phyloP scores from a whole-genome alignment of 2,113 vertebrate species.

The Rhabdomys dilectus region DNA sequence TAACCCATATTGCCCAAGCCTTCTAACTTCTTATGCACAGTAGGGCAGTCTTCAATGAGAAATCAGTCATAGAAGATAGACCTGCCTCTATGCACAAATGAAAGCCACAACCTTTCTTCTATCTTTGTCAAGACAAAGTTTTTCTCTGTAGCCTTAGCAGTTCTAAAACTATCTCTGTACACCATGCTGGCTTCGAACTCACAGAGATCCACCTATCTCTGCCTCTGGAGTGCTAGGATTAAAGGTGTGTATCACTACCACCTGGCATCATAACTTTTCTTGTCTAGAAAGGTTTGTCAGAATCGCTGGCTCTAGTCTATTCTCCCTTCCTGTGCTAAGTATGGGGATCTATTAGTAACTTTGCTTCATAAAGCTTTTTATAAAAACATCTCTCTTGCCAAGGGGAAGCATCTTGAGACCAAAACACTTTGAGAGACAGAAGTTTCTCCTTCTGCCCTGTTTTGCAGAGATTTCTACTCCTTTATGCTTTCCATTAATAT shows the following conservation, averaged over 20 bases:
- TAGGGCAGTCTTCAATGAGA: background rate
- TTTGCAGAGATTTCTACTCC: constrained; percentile 58
- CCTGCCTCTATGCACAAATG: background rate
- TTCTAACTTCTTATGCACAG: background rate
- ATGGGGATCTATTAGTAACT: constrained; percentile 55
- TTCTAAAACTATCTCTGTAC: background rate
- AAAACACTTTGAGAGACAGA: constrained; percentile 59
- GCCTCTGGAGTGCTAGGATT: background rate
- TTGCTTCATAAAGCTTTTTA: constrained; percentile 59
- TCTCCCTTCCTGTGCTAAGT: background rate
- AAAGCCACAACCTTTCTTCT: constrained; percentile 21
- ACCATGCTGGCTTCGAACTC: background rate
- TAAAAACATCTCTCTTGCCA: constrained; percentile 63
- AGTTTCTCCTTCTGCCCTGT: constrained; percentile 66
- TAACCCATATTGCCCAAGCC: background rate
- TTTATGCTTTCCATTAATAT: constrained; percentile 77
- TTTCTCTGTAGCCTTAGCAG: background rate
- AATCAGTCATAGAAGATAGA: background rate
- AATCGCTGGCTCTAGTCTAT: background rate
- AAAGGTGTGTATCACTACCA: background rate
- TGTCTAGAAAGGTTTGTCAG: background rate
- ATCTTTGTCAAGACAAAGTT: background rate
- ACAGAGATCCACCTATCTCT: background rate
- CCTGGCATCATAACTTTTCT: constrained; percentile 1
- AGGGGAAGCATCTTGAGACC: constrained; percentile 61